These are phyloP conservation scores for Littorina saxatilis DNA, from an alignment of 1,140 invertebrate genomes.

Conservation along the genomic window DNA sequence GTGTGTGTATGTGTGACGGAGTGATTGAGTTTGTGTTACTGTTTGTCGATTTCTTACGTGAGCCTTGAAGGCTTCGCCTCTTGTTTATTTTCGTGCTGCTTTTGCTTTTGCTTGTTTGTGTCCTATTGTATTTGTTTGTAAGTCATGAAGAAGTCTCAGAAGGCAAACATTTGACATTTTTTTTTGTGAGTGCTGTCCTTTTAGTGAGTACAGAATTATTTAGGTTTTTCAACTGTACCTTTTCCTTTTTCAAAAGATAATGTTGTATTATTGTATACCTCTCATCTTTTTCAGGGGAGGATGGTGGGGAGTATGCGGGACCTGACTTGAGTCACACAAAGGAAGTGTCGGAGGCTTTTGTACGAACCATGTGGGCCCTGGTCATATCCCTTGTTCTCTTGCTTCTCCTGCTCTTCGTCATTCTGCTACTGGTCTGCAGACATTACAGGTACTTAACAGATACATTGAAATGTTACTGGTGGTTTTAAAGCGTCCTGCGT, in stretches of 20 bases:
- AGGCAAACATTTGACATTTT: too few species aligned
- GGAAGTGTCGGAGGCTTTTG: background rate
- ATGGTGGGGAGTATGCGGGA: conserved; percentile 4
- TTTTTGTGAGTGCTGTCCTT: background rate
- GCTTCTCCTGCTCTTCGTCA: conserved; percentile 27
- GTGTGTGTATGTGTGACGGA: background rate
- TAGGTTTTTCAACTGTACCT: too few species aligned
- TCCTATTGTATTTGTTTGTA: background rate
- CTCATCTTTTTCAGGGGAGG: background rate
- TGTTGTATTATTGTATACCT: too few species aligned
- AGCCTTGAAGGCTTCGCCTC: too few species aligned
- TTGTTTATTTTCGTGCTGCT: too few species aligned
- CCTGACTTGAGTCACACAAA: background rate
- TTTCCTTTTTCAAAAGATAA: too few species aligned
- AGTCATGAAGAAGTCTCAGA: too few species aligned
- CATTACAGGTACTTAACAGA: conserved; percentile 57
- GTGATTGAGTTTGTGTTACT: too few species aligned
- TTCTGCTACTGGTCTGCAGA: conserved; percentile 45
- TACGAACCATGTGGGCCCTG: conserved; percentile 37
- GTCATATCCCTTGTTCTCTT: conserved; percentile 34
- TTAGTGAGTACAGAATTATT: background rate
- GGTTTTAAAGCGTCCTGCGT: too few species aligned
- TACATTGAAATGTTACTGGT: too few species aligned
- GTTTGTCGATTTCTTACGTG: too few species aligned
- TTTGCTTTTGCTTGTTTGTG: too few species aligned